These are phyloP conservation scores for Rallus crepitans DNA, from an alignment of 2,797 vertebrate species.

Conservation along the genomic window DNA sequence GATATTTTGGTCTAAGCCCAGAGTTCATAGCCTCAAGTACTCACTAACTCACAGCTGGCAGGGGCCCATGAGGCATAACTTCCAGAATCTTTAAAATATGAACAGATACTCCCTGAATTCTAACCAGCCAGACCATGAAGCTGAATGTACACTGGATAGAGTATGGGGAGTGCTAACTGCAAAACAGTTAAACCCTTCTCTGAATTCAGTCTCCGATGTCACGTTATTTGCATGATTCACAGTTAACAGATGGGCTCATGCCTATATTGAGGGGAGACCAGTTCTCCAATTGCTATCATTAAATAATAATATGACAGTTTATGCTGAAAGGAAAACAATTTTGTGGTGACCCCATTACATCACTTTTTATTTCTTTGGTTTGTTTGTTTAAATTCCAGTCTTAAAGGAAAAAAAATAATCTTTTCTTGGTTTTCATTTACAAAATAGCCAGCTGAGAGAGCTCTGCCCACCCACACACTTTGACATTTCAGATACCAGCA, in stretches of 20 bases:
- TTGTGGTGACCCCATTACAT: conserved; percentile 1
- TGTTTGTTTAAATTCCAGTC: conserved; percentile 60
- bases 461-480: conserved; percentile 29
- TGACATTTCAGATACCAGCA: conserved; percentile 21
- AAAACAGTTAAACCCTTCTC: conserved; percentile 69
- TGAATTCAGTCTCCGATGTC: conserved; percentile 25
- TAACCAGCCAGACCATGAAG: neutral
- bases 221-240: conserved; percentile 75
- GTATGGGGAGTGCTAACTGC: conserved; percentile 43
- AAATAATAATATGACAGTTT: conserved; percentile 67
- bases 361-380: conserved; percentile 59
- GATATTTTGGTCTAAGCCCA: neutral
- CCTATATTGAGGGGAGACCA: conserved; percentile 45
- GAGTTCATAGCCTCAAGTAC: neutral
- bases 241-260: conserved; percentile 76
- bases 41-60: neutral
- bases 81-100: neutral
- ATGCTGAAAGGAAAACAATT: neutral
- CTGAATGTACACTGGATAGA: neutral
- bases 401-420: conserved; percentile 56
- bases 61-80: neutral
- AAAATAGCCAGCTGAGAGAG: conserved; percentile 26
- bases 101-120: neutral
- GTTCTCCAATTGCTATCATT: conserved; percentile 63
- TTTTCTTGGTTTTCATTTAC: conserved; percentile 49